These are phyloP conservation scores for Eugnorisma glareosa DNA, from an alignment of 2,888 invertebrate species.

Conservation along the genomic window DNA sequence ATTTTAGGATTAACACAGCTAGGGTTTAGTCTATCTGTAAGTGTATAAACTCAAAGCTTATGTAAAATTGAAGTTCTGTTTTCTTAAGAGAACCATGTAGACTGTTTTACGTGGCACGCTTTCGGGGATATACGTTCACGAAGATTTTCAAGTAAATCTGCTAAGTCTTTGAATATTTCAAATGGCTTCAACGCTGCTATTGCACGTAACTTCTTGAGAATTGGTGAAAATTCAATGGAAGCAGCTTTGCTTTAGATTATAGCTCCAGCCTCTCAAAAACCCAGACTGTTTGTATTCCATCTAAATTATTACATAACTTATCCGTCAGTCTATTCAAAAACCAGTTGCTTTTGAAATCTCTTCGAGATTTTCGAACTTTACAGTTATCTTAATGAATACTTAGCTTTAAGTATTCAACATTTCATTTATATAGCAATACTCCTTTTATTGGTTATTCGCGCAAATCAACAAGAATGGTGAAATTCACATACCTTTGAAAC, in stretches of 20 bases:
- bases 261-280: neutral
- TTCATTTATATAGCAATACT: neutral
- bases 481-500: neutral
- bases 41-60: slow-evolving; percentile 10
- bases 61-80: slow-evolving; percentile 21
- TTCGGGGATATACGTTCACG: slow-evolving; percentile 30
- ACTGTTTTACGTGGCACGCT: slow-evolving; percentile 23
- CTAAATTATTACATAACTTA: slow-evolving; percentile 1
- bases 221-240: slow-evolving; percentile 26
- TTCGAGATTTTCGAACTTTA: neutral
- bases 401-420: neutral
- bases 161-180: slow-evolving; percentile 56
- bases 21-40: neutral
- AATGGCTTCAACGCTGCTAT: slow-evolving; percentile 31
- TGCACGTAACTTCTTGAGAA: neutral
- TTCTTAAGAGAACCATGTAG: slow-evolving; percentile 1
- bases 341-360: neutral
- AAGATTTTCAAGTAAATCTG: slow-evolving; percentile 34
- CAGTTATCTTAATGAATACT: neutral
- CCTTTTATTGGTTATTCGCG: neutral
- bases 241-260: neutral
- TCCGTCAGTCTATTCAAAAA: neutral
- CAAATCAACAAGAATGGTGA: neutral
- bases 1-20: neutral
- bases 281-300: neutral